Conservation (phyloP, 2,797 vertebrate species). For the Chromobotia macracanthus region DNA sequence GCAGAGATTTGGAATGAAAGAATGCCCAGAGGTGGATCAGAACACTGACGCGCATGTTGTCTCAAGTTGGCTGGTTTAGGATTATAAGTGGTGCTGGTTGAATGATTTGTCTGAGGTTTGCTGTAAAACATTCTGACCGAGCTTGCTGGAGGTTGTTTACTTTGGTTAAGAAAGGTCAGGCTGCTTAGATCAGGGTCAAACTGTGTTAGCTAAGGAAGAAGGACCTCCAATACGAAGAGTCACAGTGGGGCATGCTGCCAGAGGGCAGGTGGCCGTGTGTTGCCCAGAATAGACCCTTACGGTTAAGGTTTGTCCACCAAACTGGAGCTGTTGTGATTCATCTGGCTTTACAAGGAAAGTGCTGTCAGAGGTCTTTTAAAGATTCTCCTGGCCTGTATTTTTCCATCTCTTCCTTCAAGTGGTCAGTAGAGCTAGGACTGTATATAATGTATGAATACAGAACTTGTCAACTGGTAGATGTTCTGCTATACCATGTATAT, state of each 20-base stretch:
- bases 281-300: constrained; percentile 41
- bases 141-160: background rate
- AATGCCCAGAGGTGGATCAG: constrained; percentile 25
- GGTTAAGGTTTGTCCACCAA: constrained; percentile 17
- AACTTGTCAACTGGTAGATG: background rate
- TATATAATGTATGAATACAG: background rate
- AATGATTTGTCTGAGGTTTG: background rate
- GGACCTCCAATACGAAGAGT: constrained; percentile 6
- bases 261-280: constrained; percentile 20
- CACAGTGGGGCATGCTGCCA: constrained; percentile 8
- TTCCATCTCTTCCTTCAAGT: background rate
- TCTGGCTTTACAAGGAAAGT: constrained; percentile 35
- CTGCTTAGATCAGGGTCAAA: constrained; percentile 5
- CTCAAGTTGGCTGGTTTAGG: background rate
- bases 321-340: constrained; percentile 37
- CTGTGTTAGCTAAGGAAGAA: constrained; percentile 20
- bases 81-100: background rate
- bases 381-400: background rate
- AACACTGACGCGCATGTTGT: constrained; percentile 11
- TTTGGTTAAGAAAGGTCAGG: background rate
- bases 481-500: background rate
- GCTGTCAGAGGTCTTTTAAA: constrained; percentile 18
- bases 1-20: constrained; percentile 8
- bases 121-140: background rate
- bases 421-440: background rate